These are phyloP conservation scores for Stegodyphus dumicola DNA, from an alignment of 1,140 invertebrate genomes.

Conservation along the genomic window DNA sequence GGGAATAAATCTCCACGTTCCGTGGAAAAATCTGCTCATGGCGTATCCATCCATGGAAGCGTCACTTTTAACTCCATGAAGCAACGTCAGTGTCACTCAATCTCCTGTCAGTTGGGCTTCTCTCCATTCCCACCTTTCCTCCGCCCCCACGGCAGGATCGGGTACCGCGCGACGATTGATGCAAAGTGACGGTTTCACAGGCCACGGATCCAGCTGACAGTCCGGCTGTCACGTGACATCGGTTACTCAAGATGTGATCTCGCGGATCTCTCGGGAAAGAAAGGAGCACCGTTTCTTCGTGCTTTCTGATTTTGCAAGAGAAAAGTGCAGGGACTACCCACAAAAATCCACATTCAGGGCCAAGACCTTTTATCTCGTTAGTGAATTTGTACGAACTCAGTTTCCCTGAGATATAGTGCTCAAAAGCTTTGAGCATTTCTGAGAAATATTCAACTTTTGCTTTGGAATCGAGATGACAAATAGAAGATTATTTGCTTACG, in stretches of 20 bases:
- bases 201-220: slow-evolving; percentile 28
- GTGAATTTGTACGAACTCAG: no score
- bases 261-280: slow-evolving; percentile 6
- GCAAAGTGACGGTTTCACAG: slow-evolving; percentile 37
- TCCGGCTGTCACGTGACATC: slow-evolving; percentile 42
- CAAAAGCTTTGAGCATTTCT: no score
- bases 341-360: neutral
- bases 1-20: no score
- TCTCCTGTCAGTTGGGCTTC: neutral
- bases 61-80: no score
- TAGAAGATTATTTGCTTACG: no score
- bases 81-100: no score
- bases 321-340: neutral
- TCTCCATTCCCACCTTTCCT: neutral
- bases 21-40: no score
- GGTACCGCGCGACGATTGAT: slow-evolving; percentile 18
- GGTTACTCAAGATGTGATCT: slow-evolving; percentile 41
- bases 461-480: no score
- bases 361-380: no score
- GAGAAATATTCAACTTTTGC: no score
- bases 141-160: neutral
- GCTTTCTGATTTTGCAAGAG: neutral
- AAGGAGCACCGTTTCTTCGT: neutral
- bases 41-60: no score
- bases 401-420: no score